Base-by-base conservation (phyloP, 2,888 invertebrate species). In the Ernsta delagoae region DNA sequence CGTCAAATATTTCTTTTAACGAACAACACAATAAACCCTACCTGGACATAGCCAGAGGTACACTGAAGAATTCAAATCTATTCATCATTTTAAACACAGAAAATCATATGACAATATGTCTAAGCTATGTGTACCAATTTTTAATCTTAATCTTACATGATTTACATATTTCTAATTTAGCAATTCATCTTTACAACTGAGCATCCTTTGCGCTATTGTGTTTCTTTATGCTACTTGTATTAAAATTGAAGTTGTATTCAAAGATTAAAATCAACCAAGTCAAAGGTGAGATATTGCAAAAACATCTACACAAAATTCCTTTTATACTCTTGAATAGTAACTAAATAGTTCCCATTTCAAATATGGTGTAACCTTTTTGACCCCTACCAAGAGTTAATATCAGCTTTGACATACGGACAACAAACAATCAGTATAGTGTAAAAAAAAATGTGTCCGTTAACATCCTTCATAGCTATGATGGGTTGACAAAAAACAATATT, bases 101-200 rank as follows among this genome's bases (percentile, higher is more conserved):
- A 39, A 36, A 9, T 65, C 45, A 48, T 3, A 36, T 11, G 11
- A 36, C 24, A 34, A 4, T 36, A 39, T 36, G 36, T 4, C 39
- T 3, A 16, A 7, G 12, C 5, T 24, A 6, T 8, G n/a, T 64
- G n/a, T 48, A 59, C 41, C 45, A 39, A 34, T 54, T 43, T 5
- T 3, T 24, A 57, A 64, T 71, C 59, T 59, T 59, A 56, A 62
- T 16, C 60, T 43, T 36, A 60, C 54, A 34, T n/a, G 50, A 50
- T 50, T 61, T 57, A 41, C 65, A 60, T 62, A 16, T 11, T 41
- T 50, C 50, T 8, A 24, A 24, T 12, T 59, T 50, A 36, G 16
- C 7, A 57, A 4, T 65, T 34, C 45, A n/a, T 39, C n/a, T 31
- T 59, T 9, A 48, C 48, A 48, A 12, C n/a, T 48, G 48, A 48